phyloP scores from a whole-genome alignment of 2,797 vertebrate genomes.

The Hafferia zeledoni region DNA sequence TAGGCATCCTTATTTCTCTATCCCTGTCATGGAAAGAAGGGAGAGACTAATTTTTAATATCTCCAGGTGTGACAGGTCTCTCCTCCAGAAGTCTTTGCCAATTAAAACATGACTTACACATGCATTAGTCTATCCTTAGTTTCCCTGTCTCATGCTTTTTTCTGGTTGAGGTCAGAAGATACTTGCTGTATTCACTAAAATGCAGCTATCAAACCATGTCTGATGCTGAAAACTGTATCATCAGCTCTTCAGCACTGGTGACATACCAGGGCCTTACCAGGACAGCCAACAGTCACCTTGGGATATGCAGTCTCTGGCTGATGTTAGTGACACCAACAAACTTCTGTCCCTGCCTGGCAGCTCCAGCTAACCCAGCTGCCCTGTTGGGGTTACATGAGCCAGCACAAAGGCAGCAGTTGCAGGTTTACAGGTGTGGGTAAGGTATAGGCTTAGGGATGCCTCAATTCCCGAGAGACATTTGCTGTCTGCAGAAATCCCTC shows the following conservation, averaged over 20 bases:
- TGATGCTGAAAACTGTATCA: neutral
- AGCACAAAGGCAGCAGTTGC: neutral
- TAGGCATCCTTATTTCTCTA: neutral
- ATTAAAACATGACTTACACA: neutral
- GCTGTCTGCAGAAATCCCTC: too few species aligned
- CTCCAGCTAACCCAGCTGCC: neutral
- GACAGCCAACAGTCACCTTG: neutral
- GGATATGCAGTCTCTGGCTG: neutral
- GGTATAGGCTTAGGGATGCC: neutral
- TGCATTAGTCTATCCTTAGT: neutral
- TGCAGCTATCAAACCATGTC: fast-evolving
- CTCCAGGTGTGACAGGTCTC: neutral
- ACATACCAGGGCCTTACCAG: neutral
- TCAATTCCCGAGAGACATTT: fast-evolving
- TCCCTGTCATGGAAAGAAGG: neutral
- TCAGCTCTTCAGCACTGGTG: neutral
- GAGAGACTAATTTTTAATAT: neutral
- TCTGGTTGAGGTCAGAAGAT: neutral
- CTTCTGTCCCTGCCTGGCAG: neutral
- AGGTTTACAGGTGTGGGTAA: neutral
- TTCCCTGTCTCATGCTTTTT: neutral
- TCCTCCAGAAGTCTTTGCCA: neutral
- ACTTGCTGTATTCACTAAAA: neutral
- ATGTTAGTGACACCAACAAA: neutral
- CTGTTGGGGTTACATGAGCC: neutral